A percentile compares a stretch with the other conserved stretches of the same genome.
Evolutionary conservation across 2,888 invertebrate genomes (phyloP).

Genomic region (Idaea dimidiata): DNA sequence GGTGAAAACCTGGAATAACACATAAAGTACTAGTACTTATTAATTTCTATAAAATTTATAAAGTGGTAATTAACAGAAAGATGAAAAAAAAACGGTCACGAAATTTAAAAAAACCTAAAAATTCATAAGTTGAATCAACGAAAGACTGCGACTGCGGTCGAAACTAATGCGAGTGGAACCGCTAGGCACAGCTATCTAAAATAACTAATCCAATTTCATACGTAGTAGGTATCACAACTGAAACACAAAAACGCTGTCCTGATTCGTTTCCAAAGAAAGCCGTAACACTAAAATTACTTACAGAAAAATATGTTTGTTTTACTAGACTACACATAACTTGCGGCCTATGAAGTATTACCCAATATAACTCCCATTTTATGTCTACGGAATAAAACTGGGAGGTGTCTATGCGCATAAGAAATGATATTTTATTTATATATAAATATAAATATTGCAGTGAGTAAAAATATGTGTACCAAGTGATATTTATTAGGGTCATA

Average conservation of each 20-base stretch:
- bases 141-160: no score
- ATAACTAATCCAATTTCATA: no score
- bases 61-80: no score
- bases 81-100: no score
- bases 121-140: no score
- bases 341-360: slow-evolving; percentile 9
- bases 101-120: no score
- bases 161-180: no score
- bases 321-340: neutral
- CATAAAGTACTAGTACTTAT: no score
- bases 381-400: slow-evolving; percentile 24
- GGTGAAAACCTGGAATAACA: no score
- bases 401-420: slow-evolving; percentile 24
- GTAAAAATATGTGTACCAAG: slow-evolving; percentile 60
- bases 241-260: neutral
- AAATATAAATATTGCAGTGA: slow-evolving; percentile 30
- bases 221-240: neutral
- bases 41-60: no score
- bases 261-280: neutral
- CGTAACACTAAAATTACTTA: neutral
- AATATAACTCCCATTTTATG: slow-evolving; percentile 20
- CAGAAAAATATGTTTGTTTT: neutral
- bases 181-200: no score
- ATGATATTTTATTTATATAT: slow-evolving; percentile 32
- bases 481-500: slow-evolving; percentile 70